phyloP scores from a whole-genome alignment of 2,797 vertebrate species.

The Hemibagrus guttatus region DNA sequence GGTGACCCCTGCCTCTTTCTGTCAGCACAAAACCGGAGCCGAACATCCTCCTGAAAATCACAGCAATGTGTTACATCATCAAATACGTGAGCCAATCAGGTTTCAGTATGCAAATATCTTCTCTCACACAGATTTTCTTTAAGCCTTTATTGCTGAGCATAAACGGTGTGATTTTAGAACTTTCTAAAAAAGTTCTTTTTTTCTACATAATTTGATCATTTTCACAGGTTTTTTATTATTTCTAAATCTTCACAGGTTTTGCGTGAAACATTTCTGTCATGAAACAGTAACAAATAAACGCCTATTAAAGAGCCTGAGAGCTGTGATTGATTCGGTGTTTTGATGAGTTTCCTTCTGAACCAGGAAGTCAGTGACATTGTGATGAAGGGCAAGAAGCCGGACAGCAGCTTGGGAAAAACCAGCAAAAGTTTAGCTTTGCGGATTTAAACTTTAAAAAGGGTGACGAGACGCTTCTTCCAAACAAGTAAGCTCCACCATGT shows the following conservation, averaged over 20 bases:
- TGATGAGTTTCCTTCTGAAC: not conserved
- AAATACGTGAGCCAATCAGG: not conserved
- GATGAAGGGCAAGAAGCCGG: too few relatives aligned
- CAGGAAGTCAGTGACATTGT: too few relatives aligned
- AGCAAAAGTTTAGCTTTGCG: too few relatives aligned
- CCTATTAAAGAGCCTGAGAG: not conserved
- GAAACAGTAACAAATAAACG: too few relatives aligned
- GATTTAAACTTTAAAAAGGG: too few relatives aligned
- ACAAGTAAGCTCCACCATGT: too few relatives aligned
- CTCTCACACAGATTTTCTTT: not conserved
- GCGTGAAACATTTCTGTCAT: too few relatives aligned
- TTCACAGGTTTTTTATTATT: too few relatives aligned
- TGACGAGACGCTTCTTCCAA: too few relatives aligned
- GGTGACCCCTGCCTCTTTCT: conserved; percentile 12
- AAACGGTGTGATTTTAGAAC: not conserved
- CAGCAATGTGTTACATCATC: not conserved
- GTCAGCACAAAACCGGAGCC: not conserved
- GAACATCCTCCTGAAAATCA: not conserved
- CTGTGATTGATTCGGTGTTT: not conserved
- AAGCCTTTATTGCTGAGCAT: not conserved
- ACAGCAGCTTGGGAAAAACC: too few relatives aligned
- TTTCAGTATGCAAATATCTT: not conserved
- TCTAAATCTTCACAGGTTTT: not conserved
- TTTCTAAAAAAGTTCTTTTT: too few relatives aligned
- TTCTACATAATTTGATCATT: too few relatives aligned